A percentile compares a stretch with the other conserved stretches of the same genome.
Conservation (phyloP, 2,888 invertebrate genomes). For the Drosophila mimetica region DNA sequence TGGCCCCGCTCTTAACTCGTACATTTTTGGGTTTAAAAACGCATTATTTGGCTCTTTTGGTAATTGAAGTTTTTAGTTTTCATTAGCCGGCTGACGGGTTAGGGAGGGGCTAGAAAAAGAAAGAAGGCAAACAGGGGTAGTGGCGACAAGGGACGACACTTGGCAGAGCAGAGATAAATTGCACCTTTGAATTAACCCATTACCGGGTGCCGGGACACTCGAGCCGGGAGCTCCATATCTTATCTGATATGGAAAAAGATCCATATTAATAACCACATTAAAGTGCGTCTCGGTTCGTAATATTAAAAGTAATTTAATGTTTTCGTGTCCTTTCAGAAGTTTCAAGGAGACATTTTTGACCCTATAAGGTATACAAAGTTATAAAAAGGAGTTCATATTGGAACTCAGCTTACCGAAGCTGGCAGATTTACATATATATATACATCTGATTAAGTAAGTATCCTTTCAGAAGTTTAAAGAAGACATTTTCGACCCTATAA, state of each 20-base stretch:
- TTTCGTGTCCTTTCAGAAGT: too few relatives aligned
- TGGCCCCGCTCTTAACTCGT: slow-evolving; percentile 43
- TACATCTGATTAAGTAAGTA: too few relatives aligned
- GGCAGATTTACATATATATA: too few relatives aligned
- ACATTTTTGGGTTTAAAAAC: slow-evolving; percentile 78
- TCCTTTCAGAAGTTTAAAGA: too few relatives aligned
- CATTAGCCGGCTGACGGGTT: slow-evolving; percentile 64
- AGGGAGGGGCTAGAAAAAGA: too few relatives aligned
- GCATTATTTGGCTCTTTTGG: slow-evolving; percentile 63
- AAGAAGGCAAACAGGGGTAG: background rate
- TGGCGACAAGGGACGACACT: slow-evolving; percentile 56
- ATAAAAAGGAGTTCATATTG: too few relatives aligned
- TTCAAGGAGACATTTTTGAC: too few relatives aligned
- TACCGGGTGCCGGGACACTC: slow-evolving; percentile 23
- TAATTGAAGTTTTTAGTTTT: slow-evolving; percentile 82
- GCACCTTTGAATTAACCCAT: slow-evolving; percentile 62
- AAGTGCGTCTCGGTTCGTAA: background rate
- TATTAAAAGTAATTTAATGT: background rate
- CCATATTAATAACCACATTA: slow-evolving; percentile 21
- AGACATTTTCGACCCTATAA: too few relatives aligned
- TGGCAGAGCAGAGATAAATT: slow-evolving; percentile 46
- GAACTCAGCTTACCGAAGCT: too few relatives aligned
- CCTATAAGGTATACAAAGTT: too few relatives aligned
- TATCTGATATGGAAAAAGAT: slow-evolving; percentile 1
- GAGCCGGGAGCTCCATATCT: slow-evolving; percentile 5